Evolutionary conservation across 2,888 invertebrate species (phyloP).

Genomic region (Choreutis nemorana): DNA sequence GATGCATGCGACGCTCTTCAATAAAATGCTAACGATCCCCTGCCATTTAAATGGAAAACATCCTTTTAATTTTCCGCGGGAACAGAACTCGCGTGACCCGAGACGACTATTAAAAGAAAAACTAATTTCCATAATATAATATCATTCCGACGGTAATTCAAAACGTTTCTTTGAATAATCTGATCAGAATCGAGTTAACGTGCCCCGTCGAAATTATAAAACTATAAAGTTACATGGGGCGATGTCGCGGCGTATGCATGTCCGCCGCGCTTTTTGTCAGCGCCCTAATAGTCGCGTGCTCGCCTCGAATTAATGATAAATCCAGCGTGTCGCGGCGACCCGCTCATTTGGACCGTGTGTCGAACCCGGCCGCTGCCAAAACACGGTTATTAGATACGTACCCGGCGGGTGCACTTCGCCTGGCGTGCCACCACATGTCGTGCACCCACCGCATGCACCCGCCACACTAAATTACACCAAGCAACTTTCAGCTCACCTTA

Average conservation of each 20-base stretch:
- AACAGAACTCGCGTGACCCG: conserved; percentile 42
- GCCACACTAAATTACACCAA: conserved; percentile 39
- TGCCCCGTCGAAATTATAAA: conserved; percentile 56
- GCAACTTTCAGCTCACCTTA: conserved; percentile 19
- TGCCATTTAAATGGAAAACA: conserved; percentile 29
- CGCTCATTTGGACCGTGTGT: conserved; percentile 50
- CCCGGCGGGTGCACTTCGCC: conserved; percentile 41
- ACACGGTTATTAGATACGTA: conserved; percentile 61
- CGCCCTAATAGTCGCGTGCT: conserved; percentile 58
- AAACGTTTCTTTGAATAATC: conserved; percentile 38
- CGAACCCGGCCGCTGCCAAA: conserved; percentile 36
- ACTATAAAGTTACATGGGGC: conserved; percentile 51
- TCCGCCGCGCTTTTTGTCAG: conserved; percentile 53
- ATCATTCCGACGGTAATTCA: conserved; percentile 34
- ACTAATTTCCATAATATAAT: conserved; percentile 61
- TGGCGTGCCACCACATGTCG: conserved; percentile 46
- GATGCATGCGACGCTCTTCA: conserved; percentile 13
- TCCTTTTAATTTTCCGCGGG: conserved; percentile 31
- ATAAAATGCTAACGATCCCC: conserved; percentile 35
- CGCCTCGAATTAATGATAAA: conserved; percentile 55
- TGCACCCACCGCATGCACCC: conserved; percentile 30
- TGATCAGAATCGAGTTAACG: conserved; percentile 58
- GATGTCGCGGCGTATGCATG: conserved; percentile 54
- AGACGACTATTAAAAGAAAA: conserved; percentile 54
- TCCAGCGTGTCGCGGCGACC: conserved; percentile 51